Percentiles rank a stretch among this genome's conserved stretches.
Evolutionary conservation across 2,888 invertebrate species (phyloP).

Genomic region (Tubulanus polymorphus): DNA sequence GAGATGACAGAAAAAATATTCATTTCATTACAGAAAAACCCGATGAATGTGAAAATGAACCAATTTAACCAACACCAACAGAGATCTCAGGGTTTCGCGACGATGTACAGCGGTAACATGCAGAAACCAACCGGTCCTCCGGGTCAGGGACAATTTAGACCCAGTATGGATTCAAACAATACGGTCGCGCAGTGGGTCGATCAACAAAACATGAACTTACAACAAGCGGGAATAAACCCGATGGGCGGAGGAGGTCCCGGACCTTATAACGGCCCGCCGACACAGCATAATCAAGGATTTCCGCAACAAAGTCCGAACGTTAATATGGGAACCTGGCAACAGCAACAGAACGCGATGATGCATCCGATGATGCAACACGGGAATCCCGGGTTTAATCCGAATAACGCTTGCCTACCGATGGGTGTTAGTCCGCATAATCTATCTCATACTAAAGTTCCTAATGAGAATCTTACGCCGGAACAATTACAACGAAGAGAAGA

Average conservation of each 20-base stretch:
- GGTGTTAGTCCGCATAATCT: constrained; percentile 29
- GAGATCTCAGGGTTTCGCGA: no score
- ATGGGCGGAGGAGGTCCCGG: constrained; percentile 18
- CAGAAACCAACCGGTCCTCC: no score
- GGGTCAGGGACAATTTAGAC: no score
- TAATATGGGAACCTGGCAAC: neutral
- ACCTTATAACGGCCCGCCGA: constrained; percentile 4
- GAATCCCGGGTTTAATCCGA: constrained; percentile 2
- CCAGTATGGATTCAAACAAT: no score
- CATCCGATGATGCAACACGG: neutral
- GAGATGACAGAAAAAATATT: no score
- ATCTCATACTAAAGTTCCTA: constrained; percentile 47
- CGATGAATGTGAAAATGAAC: no score
- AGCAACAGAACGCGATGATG: constrained; percentile 2
- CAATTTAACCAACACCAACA: no score
- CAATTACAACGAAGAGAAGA: constrained; percentile 91
- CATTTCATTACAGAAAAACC: no score
- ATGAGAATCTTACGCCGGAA: constrained; percentile 90
- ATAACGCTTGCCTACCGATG: no score
- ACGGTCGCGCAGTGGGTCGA: constrained; percentile 45
- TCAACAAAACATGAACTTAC: constrained; percentile 44
- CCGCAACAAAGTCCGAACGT: neutral
- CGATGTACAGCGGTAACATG: no score
- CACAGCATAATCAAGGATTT: neutral
- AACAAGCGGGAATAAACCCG: constrained; percentile 37